These are phyloP conservation scores for Xenotilapia caudafasciata DNA, from an alignment of 2,113 vertebrate genomes.

Conservation along the genomic window DNA sequence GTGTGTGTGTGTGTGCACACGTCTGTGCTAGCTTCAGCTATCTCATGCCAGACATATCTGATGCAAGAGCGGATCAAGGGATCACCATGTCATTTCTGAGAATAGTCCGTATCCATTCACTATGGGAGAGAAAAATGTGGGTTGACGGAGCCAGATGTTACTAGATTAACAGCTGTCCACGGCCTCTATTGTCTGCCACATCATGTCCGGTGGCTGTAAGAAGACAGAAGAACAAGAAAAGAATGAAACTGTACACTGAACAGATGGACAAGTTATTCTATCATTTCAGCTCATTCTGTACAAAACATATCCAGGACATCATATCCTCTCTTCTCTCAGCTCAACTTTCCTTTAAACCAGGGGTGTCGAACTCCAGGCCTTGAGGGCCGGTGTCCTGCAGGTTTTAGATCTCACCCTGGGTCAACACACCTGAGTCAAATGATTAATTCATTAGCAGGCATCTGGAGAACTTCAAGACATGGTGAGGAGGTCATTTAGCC, in stretches of 20 bases:
- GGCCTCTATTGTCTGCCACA: neutral
- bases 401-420: neutral
- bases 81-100: conserved; percentile 43
- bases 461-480: neutral
- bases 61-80: conserved; percentile 35
- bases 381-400: neutral
- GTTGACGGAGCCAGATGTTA: conserved; percentile 27
- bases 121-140: conserved; percentile 13
- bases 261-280: neutral
- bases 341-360: neutral
- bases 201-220: neutral
- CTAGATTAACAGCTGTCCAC: conserved; percentile 15
- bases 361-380: neutral
- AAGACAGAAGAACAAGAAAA: neutral
- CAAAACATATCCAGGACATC: neutral
- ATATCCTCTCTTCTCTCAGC: neutral
- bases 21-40: conserved; percentile 14
- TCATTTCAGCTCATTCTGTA: neutral
- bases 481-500: neutral
- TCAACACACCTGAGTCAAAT: neutral
- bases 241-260: neutral
- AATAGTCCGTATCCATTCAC: conserved; percentile 19
- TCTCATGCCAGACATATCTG: conserved; percentile 47
- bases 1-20: neutral
- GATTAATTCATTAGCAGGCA: neutral